Base-by-base conservation (phyloP, 2,797 vertebrate species). In the Anomalospiza imberbis region DNA sequence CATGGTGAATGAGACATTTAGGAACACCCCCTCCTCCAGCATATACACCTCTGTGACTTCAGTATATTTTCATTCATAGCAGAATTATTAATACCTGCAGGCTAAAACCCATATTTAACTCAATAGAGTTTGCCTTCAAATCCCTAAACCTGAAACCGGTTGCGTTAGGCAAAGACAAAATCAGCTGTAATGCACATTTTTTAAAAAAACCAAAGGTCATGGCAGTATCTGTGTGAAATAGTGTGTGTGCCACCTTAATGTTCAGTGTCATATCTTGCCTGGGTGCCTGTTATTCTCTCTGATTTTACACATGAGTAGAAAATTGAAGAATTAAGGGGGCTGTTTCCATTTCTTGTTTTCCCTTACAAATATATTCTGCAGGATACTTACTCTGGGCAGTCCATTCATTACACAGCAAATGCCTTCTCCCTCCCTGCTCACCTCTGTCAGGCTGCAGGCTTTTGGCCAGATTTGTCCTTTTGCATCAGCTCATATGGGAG, bases 41-140 rank as follows among this genome's bases (percentile, higher is more conserved):
- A 6, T 75, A 32, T 85, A 79, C 82, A 77, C 77, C 71, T 81
- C 65, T 88, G 10, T 89, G 65, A 85, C 88, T 97, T 93, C 86
- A 55, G 63, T 86, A 20, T 87, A 63, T 84, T 88, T 93, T 88
- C 32, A 79, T 93, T 95, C 84, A 22, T 45, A 88, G 60, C 34
- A 36, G 31, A 54, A 82, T 96, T 97, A 88, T 92, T 96, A 96
- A 92, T 71, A 92, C 85, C 89, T 91, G 89, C 91, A 94, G 96
- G 63, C 77, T 76, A 85, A 81, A 85, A 20, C 17, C 48, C 22
- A 73, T 68, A 68, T 83, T 45, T 47, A 82, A 73, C 28, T 10
- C 7, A 73, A 72, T 51, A 72, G 71, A 81, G 91, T 95, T 92
- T 80, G 29, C 85, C 71, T 92, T 91, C 85, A 47, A 85, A 95